Base-by-base conservation (phyloP, 1,140 invertebrate genomes). In the Hycleus cichorii region DNA sequence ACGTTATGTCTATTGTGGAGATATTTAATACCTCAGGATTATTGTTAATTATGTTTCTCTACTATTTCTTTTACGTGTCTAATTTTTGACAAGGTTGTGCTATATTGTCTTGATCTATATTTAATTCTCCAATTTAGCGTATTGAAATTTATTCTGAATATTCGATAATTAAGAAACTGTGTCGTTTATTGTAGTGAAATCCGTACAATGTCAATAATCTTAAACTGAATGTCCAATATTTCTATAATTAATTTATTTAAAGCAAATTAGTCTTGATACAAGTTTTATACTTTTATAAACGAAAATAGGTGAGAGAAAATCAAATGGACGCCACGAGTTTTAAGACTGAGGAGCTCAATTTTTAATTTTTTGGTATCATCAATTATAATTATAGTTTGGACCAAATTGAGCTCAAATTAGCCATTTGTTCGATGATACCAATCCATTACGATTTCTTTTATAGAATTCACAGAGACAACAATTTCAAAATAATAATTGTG, bases 241-340 rank as follows among this genome's bases (percentile, higher is more conserved):
- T 38, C 24, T 59, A 39, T 42, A 24, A 46, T 47, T 48, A 54
- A 25, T 49, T 25, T 40, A 42, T 49, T 54, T 38, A 25, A 32
- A 48, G 51, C 49, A 59, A 27, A 26, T 54, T 49, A 59, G 58
- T 59, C 50, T 59, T 59, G 57, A 59, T 59, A 59, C 51, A 39
- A 47, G 39, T 51, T 59, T 59, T 59, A 46, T 59, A 59, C 58
- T 59, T 59, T 59, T 59, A 59, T 59, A 59, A 53, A 45, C 32
- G 18, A 18, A 18, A 18, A 18, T 18, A 18, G 18, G 18, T 18
- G 18, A 18, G 18, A 18, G 18, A 18, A 18, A 18, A 18, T 18
- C 18, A 32, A 32, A 7, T 32, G 32, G 4, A 32, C 32, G 32
- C 32, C 32, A 32, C 25, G 51, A 46, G n/a, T 52, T 43, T 25